These are phyloP conservation scores for Sturnira hondurensis DNA, from an alignment of 2,113 vertebrate species.

Conservation along the genomic window DNA sequence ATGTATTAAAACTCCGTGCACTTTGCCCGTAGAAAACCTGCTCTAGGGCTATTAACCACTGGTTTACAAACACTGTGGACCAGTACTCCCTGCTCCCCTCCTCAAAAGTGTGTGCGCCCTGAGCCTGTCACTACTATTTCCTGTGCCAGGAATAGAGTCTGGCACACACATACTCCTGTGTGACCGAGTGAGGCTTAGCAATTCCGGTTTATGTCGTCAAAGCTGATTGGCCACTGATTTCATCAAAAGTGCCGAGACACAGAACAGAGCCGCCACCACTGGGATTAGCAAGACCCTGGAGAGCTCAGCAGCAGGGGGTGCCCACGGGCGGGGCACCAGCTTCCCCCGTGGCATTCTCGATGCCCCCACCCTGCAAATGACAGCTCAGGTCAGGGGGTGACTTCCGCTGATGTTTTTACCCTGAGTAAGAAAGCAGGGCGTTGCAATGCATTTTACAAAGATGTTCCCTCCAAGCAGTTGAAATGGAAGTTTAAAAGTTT, in stretches of 20 bases:
- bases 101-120: fast-evolving
- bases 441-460: neutral
- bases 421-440: neutral
- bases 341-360: neutral
- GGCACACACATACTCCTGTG: no score
- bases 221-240: neutral
- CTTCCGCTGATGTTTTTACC: neutral
- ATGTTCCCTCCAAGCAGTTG: neutral
- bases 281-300: neutral
- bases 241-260: neutral
- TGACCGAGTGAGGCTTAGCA: neutral
- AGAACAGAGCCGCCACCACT: neutral
- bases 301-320: neutral
- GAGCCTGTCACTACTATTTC: neutral
- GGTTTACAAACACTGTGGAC: neutral
- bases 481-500: slow-evolving; percentile 48
- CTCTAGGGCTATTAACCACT: neutral
- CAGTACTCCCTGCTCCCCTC: neutral
- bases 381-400: neutral
- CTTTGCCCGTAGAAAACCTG: slow-evolving; percentile 38
- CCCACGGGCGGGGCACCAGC: fast-evolving
- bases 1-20: slow-evolving; percentile 47
- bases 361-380: neutral
- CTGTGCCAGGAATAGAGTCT: neutral
- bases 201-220: neutral